These are phyloP conservation scores for Volucella inflata DNA, from an alignment of 2,888 invertebrate genomes.

Conservation along the genomic window DNA sequence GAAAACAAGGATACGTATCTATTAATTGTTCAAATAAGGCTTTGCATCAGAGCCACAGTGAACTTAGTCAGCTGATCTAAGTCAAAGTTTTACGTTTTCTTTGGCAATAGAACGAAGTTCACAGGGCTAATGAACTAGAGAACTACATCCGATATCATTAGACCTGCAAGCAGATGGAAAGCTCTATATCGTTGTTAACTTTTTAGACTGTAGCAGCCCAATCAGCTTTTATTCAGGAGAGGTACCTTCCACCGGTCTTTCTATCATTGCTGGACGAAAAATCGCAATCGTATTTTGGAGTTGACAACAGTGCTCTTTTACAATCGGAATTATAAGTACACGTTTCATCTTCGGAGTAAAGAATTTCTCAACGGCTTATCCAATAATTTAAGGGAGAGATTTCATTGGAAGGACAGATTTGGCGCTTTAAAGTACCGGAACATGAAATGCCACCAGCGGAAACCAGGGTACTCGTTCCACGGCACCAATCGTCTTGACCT, in stretches of 20 bases:
- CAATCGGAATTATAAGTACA: constrained; percentile 24
- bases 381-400: too few species aligned
- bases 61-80: too few species aligned
- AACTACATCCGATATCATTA: background rate
- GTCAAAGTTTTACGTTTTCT: too few species aligned
- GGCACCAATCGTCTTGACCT: background rate
- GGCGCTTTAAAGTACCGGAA: constrained; percentile 3
- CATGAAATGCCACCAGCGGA: background rate
- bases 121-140: background rate
- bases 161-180: background rate
- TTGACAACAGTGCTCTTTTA: background rate
- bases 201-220: constrained; percentile 39
- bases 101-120: too few species aligned
- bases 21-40: constrained; percentile 10
- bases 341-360: constrained; percentile 42
- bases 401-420: constrained; percentile 34
- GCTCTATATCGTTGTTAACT: background rate
- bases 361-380: constrained; percentile 42
- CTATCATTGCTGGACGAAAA: background rate
- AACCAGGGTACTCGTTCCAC: background rate
- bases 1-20: constrained; percentile 24
- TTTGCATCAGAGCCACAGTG: background rate
- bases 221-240: constrained; percentile 37
- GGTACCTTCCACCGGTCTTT: constrained; percentile 21
- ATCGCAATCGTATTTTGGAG: constrained; percentile 30